These are phyloP conservation scores for Leucophenga montana DNA, from an alignment of 2,888 invertebrate species.

Conservation along the genomic window DNA sequence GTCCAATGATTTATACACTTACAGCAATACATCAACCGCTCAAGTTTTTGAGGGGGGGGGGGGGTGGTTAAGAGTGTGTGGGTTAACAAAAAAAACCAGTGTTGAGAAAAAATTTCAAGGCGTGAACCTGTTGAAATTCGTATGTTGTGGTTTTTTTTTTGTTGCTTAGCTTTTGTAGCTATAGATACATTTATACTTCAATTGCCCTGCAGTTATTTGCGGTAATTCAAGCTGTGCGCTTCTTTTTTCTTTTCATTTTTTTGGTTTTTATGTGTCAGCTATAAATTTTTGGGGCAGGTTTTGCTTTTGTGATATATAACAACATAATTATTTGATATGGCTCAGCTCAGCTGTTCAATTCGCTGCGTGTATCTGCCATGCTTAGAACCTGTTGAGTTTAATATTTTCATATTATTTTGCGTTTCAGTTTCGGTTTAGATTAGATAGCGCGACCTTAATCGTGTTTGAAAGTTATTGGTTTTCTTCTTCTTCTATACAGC, in stretches of 20 bases:
- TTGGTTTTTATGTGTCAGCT: neutral
- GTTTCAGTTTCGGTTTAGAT: neutral
- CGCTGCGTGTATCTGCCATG: neutral
- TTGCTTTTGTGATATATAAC: conserved; percentile 6
- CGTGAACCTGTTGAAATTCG: conserved; percentile 26
- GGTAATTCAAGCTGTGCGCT: conserved; percentile 4
- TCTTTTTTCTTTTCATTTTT: conserved; percentile 10
- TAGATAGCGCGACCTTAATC: conserved; percentile 54
- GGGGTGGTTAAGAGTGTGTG: too few relatives aligned
- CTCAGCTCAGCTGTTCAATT: neutral
- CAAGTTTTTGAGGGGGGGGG: too few relatives aligned
- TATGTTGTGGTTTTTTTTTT: conserved; percentile 2
- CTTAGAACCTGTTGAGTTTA: conserved; percentile 16
- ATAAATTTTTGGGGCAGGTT: neutral
- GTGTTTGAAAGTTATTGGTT: conserved; percentile 58
- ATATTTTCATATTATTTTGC: neutral
- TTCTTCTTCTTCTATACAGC: neutral
- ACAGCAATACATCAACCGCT: conserved; percentile 26
- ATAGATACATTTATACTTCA: too few relatives aligned
- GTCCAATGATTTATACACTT: too few relatives aligned
- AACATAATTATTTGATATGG: conserved; percentile 24
- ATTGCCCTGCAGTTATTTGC: neutral
- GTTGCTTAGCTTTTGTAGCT: neutral
- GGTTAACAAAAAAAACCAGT: conserved; percentile 27
- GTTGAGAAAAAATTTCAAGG: conserved; percentile 18